Base-by-base conservation (phyloP, 2,888 invertebrate species). In the Torymus aiolomorphi region DNA sequence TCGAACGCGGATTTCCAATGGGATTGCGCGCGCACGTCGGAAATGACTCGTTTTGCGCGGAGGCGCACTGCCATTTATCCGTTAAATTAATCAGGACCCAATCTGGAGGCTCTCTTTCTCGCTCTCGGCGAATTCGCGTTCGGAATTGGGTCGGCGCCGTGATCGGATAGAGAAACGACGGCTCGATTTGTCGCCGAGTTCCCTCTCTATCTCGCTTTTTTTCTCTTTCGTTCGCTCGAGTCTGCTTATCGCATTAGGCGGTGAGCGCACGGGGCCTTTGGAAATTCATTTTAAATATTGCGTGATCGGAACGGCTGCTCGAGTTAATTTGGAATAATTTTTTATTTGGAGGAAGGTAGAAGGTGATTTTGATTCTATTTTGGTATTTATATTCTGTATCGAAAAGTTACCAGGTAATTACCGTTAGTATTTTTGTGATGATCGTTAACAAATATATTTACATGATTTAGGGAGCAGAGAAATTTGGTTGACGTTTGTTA, bases 61-160 rank as follows among this genome's bases (percentile, higher is more conserved):
- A 24, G 24, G 62, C 62, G 20, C n/a, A 63, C 51, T 78, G 80
- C 75, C 82, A 79, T 83, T 83, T 82, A 74, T 78, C 78, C 83
- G 81, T 84, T 81, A 82, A 86, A 86, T 85, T 86, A 86, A 83
- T 83, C 83, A 83, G 76, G 79, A 82, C 77, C 73, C 83, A 84
- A 86, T 86, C 82, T 83, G 69, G 67, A 51, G 12, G 20, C 59
- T 75, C n/a, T 63, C n/a, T 49, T 20, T 62, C 51, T 52, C 49
- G 20, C 42, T 51, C 49, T 70, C 63, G 62, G 76, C 31, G 31
- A 31, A 31, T 31, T 70, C 62, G 24, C 42, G 56, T 70, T 76
- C 20, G 54, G 57, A 77, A 77, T 65, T 71, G 65, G 71, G 76
- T 77, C 71, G 71, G 8, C 52, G 62, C 31, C 8, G 31, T 31